These are phyloP conservation scores for Machimus rusticus DNA, from an alignment of 2,888 invertebrate genomes.

Conservation along the genomic window DNA sequence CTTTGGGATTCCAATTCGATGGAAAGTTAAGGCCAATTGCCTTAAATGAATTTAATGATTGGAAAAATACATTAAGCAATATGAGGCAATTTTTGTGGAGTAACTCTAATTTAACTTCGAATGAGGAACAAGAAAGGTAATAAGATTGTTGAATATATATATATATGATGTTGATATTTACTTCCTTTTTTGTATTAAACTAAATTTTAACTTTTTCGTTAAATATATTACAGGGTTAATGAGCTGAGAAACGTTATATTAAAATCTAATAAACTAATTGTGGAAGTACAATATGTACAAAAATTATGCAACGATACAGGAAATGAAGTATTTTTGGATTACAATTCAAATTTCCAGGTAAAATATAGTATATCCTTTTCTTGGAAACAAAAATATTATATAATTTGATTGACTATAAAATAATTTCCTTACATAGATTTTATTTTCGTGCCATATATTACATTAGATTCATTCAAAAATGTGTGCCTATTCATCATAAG, in stretches of 20 bases:
- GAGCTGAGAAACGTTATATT: conserved; percentile 46
- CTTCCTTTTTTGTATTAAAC: background rate
- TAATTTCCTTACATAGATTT: background rate
- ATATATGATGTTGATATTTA: background rate
- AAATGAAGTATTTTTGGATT: conserved; percentile 51
- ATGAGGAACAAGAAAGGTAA: conserved; percentile 19
- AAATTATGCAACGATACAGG: conserved; percentile 48
- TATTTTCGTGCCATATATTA: background rate
- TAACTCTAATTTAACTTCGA: conserved; percentile 56
- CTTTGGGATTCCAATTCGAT: conserved; percentile 54
- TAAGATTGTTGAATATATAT: conserved; percentile 23
- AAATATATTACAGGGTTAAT: background rate
- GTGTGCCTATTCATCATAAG: background rate
- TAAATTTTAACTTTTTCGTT: background rate
- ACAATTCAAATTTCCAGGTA: conserved; percentile 50
- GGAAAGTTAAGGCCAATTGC: conserved; percentile 56
- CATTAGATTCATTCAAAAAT: no score
- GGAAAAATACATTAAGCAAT: conserved; percentile 55
- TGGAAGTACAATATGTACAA: conserved; percentile 55
- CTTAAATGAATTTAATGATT: conserved; percentile 55
- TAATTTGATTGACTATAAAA: background rate
- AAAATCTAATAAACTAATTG: conserved; percentile 52
- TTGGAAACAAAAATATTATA: background rate
- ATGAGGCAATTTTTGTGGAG: conserved; percentile 67
- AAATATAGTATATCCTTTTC: background rate